Evolutionary conservation across 23 tunicate species (phyloP).

Genomic region (Halocynthia aurantium): DNA sequence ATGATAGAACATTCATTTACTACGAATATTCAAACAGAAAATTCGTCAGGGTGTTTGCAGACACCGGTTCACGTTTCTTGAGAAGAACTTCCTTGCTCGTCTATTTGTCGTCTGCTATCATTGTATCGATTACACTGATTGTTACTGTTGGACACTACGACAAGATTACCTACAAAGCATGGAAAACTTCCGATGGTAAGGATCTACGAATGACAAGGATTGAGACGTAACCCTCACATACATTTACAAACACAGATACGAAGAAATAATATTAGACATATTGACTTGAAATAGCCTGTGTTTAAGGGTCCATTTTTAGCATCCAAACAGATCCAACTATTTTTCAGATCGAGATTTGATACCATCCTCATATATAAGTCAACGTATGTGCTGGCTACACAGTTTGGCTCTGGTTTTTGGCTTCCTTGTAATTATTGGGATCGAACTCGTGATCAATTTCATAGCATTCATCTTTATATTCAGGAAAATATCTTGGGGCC

Average conservation of each 20-base stretch:
- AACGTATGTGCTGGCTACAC: constrained; percentile 4
- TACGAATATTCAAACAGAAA: neutral
- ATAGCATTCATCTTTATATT: neutral
- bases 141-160: neutral
- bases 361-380: constrained; percentile 2
- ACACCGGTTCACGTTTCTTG: neutral
- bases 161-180: neutral
- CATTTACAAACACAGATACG: no score
- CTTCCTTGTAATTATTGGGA: neutral
- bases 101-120: neutral
- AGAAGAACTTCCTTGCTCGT: neutral
- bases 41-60: neutral
- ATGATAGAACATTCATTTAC: no score
- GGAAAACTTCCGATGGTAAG: neutral
- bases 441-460: neutral
- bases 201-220: no score
- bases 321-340: neutral
- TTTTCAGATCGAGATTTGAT: neutral
- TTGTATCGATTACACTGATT: neutral
- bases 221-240: no score
- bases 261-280: no score
- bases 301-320: no score
- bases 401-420: constrained; percentile 3
- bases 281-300: no score
- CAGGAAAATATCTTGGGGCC: neutral